Evolutionary conservation across 2,113 vertebrate species (phyloP).

Genomic region (Beaufortia kweichowensis): DNA sequence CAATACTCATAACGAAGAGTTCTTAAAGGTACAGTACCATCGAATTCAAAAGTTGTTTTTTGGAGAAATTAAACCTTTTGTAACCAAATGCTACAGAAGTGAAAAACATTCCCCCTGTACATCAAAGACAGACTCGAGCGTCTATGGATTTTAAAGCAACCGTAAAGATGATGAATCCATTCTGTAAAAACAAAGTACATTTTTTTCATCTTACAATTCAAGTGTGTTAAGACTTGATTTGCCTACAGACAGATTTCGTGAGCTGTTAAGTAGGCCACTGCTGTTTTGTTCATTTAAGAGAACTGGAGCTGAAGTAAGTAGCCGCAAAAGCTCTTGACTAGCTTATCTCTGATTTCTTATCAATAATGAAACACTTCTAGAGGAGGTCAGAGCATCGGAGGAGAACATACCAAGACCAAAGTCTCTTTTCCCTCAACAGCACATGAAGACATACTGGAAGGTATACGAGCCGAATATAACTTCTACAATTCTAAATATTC

Average conservation of each 20-base stretch:
- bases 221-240: constrained; percentile 3
- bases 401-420: constrained; percentile 14
- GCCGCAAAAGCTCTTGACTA: constrained; percentile 30
- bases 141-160: constrained; percentile 1
- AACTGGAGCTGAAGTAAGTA: constrained; percentile 49
- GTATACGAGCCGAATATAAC: no score
- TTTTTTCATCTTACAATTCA: neutral
- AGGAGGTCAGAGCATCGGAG: neutral
- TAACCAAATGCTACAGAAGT: neutral
- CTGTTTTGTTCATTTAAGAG: constrained; percentile 23
- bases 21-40: no score
- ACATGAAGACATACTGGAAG: no score
- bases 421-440: neutral
- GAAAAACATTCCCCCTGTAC: neutral
- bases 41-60: no score
- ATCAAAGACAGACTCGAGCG: neutral
- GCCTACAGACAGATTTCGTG: constrained; percentile 14
- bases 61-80: neutral
- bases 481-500: no score
- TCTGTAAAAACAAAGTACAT: neutral
- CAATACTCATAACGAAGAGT: no score
- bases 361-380: constrained; percentile 37
- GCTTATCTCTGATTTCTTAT: constrained; percentile 34
- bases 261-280: constrained; percentile 29
- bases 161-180: constrained; percentile 3